These are phyloP conservation scores for Colossoma macropomum DNA, from an alignment of 2,113 vertebrate species.

Conservation along the genomic window DNA sequence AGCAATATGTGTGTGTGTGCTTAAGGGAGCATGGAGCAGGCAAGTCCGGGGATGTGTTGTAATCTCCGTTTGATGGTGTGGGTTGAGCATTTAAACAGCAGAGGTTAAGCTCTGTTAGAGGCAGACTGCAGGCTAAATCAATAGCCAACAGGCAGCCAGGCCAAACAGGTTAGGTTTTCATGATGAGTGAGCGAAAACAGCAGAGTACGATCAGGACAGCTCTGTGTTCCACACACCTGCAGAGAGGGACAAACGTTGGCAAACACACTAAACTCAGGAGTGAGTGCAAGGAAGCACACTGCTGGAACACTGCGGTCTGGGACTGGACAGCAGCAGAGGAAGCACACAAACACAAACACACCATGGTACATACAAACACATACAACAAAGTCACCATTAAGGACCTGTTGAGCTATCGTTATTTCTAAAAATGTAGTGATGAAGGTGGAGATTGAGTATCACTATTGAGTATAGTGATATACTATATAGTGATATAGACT, in stretches of 20 bases:
- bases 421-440: no score
- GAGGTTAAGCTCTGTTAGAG: conserved; percentile 18
- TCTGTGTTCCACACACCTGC: background rate
- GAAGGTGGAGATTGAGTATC: no score
- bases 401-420: no score
- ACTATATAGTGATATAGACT: no score
- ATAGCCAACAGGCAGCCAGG: conserved; percentile 25
- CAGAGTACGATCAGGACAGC: background rate
- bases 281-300: background rate
- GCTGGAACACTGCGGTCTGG: background rate
- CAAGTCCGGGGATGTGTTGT: conserved; percentile 37
- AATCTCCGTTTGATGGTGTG: conserved; percentile 39
- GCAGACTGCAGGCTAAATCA: conserved; percentile 27
- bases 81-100: conserved; percentile 4
- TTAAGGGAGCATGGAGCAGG: background rate
- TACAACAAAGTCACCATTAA: background rate
- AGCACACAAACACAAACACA: background rate
- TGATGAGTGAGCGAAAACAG: conserved; percentile 1
- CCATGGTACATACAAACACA: background rate
- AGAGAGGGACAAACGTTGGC: background rate
- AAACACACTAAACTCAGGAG: conserved; percentile 1
- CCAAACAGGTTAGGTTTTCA: conserved; percentile 25
- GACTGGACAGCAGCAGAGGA: background rate
- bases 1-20: background rate
- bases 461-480: no score